Base-by-base conservation (phyloP, 2,888 invertebrate genomes). In the Drosophila multiciliata region DNA sequence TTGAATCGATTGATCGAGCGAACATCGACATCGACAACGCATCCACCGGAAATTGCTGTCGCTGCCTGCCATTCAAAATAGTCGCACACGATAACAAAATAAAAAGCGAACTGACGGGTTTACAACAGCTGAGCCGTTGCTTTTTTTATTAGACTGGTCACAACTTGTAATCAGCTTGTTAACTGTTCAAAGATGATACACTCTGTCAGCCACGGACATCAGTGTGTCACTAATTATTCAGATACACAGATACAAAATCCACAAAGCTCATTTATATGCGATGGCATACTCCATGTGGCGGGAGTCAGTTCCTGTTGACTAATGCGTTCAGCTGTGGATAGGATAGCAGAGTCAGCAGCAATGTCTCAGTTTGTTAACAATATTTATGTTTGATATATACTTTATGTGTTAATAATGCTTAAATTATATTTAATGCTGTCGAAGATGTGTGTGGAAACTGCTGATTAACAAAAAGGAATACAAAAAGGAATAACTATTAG, bases 191-290 rank as follows among this genome's bases (percentile, higher is more conserved):
- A 57, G 61, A 62, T 67, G 64, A 75, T 64, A 80, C 80, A 58
- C 55, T 71, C 64, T 40, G 40, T 73, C 72, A 66, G 77, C 58
- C 42, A 17, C 20, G 40, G n/a, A 38, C 52, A 20, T 65, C 65
- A 61, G 35, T 60, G 74, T 63, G 48, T 42, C 20, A 53, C 38
- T 35, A 78, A 81, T 81, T 81, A 78, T 78, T 78, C 82, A 81
- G 65, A 62, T 81, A 77, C 66, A 53, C 66, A 78, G n/a, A 55
- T 38, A 55, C 38, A 38, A 55, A 15, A 17, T 59, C 38, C 55
- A 50, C 53, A 55, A 61, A 54, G 69, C 90, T 89, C 85, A 89
- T 83, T 74, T 71, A 67, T 73, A 83, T 83, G 90, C 90, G 65
- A 36, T 59, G 57, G 42, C 88, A 59, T 80, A 70, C 72, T 6